These are phyloP conservation scores for Chrysotoxum bicinctum DNA, from an alignment of 2,888 invertebrate species.

Conservation along the genomic window DNA sequence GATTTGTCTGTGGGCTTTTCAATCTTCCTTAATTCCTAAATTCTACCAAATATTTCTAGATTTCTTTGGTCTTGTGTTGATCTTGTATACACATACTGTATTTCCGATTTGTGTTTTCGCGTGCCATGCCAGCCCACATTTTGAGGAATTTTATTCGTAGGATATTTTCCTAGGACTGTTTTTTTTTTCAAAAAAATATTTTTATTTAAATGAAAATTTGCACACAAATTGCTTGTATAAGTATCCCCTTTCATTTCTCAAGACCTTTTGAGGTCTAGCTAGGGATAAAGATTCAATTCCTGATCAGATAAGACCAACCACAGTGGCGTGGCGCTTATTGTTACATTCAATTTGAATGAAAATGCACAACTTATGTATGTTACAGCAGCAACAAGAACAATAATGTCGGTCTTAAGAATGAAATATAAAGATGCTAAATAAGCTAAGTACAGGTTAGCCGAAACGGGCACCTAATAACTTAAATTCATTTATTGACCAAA, in stretches of 20 bases:
- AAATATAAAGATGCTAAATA: constrained; percentile 12
- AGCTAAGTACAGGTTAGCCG: constrained; percentile 42
- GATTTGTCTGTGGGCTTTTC: too few species aligned
- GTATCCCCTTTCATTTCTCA: not conserved
- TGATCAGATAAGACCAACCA: constrained; percentile 50
- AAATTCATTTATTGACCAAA: constrained; percentile 66
- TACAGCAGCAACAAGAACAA: not conserved
- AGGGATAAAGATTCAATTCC: constrained; percentile 44
- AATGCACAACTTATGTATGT: not conserved
- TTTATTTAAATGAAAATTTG: constrained; percentile 59
- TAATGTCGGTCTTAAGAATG: not conserved
- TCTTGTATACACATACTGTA: constrained; percentile 44
- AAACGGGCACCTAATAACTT: constrained; percentile 61
- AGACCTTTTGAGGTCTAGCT: not conserved
- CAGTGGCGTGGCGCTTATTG: constrained; percentile 55
- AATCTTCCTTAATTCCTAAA: too few species aligned
- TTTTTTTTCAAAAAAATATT: constrained; percentile 19
- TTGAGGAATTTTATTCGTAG: constrained; percentile 47
- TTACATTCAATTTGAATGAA: constrained; percentile 36
- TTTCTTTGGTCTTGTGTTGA: not conserved
- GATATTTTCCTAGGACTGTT: not conserved
- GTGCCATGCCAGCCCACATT: constrained; percentile 53
- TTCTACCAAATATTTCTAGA: too few species aligned
- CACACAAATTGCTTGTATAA: constrained; percentile 58
- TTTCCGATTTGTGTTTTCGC: constrained; percentile 30